Conservation (phyloP, 30 jellyfish, hydroid and myxozoan genomes). For the Hydractinia symbiolongicarpus region DNA sequence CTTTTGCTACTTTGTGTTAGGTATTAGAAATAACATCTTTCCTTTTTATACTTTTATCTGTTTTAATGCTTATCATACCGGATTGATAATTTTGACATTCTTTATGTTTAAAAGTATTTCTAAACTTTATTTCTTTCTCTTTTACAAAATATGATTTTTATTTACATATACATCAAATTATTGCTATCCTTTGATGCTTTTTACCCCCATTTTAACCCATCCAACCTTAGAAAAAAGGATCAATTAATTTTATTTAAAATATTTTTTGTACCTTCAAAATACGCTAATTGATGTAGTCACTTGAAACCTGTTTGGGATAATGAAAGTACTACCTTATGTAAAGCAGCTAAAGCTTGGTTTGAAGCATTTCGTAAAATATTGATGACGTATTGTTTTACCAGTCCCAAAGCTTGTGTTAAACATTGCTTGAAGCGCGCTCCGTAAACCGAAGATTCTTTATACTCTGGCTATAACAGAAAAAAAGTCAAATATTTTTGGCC, state of each 20-base stretch:
- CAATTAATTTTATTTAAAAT: too few relatives aligned
- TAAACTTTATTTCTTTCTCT: too few relatives aligned
- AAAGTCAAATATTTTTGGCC: neutral
- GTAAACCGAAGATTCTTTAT: slow-evolving; percentile 72
- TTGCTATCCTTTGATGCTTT: too few relatives aligned
- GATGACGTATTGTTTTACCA: slow-evolving; percentile 67
- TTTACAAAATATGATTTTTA: too few relatives aligned
- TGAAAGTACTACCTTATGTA: slow-evolving; percentile 36
- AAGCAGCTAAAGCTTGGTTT: slow-evolving; percentile 51
- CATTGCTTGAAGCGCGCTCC: slow-evolving; percentile 72
- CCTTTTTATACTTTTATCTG: too few relatives aligned
- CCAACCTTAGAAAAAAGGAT: too few relatives aligned
- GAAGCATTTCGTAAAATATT: slow-evolving; percentile 61
- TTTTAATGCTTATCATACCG: too few relatives aligned
- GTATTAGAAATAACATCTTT: too few relatives aligned
- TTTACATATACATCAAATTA: neutral
- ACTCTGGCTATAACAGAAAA: slow-evolving; percentile 53
- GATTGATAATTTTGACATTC: neutral
- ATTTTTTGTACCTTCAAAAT: too few relatives aligned
- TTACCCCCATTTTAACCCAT: too few relatives aligned
- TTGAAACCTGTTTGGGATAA: neutral
- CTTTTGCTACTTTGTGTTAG: too few relatives aligned
- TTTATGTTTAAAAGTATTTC: neutral
- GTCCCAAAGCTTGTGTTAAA: slow-evolving; percentile 73
- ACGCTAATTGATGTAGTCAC: too few relatives aligned